Conservation (phyloP, 53 echinoderm and acorn worm genomes). For the Arbacia lixula region DNA sequence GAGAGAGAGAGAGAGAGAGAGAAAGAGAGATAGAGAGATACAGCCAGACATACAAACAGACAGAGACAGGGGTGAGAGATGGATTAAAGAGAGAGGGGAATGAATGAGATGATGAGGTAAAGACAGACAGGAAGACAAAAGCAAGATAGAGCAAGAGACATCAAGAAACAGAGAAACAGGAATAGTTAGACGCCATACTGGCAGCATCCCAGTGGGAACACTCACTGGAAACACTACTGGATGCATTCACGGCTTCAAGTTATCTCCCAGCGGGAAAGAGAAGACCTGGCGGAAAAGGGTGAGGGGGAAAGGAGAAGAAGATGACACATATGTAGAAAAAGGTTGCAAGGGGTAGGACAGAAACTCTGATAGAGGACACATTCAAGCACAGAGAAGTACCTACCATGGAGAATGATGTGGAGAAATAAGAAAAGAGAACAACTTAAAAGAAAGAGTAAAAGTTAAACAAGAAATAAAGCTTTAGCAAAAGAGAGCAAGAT, state of each 20-base stretch:
- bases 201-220: neutral
- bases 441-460: no score
- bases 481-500: no score
- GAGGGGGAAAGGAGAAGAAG: neutral
- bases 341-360: neutral
- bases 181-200: neutral
- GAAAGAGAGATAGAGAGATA: neutral
- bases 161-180: no score
- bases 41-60: neutral
- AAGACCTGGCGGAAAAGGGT: neutral
- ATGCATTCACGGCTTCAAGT: conserved; percentile 39
- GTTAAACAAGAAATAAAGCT: no score
- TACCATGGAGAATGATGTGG: no score
- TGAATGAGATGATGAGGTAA: no score
- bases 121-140: no score
- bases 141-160: no score
- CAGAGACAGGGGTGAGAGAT: neutral
- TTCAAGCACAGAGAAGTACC: no score
- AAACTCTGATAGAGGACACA: no score
- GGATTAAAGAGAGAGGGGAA: neutral
- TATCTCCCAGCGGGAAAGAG: conserved; percentile 13
- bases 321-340: neutral
- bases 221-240: neutral
- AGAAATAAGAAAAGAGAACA: no score
- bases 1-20: neutral